These are phyloP conservation scores for Cinclus mexicanus DNA, from an alignment of 2,113 vertebrate species.

Conservation along the genomic window DNA sequence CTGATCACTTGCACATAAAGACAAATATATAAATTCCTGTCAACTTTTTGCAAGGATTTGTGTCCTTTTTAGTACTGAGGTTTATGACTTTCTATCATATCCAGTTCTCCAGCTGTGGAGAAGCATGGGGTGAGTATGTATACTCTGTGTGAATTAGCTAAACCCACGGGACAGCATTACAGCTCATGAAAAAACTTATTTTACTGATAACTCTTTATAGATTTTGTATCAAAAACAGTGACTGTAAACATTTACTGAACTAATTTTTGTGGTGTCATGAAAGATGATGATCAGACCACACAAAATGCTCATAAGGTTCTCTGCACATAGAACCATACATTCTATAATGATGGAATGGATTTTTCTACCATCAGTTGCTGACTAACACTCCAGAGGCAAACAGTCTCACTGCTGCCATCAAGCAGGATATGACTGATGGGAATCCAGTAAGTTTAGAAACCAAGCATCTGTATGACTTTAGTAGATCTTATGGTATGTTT, in stretches of 20 bases:
- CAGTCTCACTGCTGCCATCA: not conserved
- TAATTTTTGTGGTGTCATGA: not conserved
- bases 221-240: not conserved
- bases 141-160: not conserved
- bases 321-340: not conserved
- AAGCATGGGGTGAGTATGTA: fast-evolving
- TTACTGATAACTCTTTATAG: not conserved
- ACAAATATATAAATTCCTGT: not conserved
- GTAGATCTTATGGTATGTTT: slow-evolving; percentile 14
- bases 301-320: not conserved
- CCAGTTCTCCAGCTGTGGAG: not conserved
- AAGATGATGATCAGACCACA: not conserved
- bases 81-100: not conserved
- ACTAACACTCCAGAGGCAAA: not conserved
- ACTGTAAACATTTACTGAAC: not conserved
- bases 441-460: not conserved
- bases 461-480: not conserved
- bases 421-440: not conserved
- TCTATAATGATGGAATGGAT: not conserved
- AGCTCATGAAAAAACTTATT: not conserved
- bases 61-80: not conserved
- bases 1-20: fast-evolving
- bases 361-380: not conserved
- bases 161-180: not conserved
- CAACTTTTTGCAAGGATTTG: not conserved